These are phyloP conservation scores for Hoplodrina blanda DNA, from an alignment of 2,888 invertebrate genomes.

Conservation along the genomic window DNA sequence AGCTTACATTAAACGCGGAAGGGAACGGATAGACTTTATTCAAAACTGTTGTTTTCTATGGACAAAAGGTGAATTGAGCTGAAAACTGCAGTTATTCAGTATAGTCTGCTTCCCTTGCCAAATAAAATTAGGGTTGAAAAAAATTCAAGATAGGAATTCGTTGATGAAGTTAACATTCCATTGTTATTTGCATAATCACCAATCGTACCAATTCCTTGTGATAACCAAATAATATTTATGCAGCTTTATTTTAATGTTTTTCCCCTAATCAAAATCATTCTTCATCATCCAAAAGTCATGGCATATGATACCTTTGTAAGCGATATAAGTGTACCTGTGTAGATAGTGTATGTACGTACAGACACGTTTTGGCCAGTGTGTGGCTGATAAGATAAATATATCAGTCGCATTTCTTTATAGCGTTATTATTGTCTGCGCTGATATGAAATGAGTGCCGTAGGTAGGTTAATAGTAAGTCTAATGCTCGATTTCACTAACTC, in stretches of 20 bases:
- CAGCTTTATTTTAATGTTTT: slow-evolving; percentile 28
- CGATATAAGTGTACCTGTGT: slow-evolving; percentile 13
- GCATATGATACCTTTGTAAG: slow-evolving; percentile 29
- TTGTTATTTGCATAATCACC: slow-evolving; percentile 23
- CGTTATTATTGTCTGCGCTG: slow-evolving; percentile 58
- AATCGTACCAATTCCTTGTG: not conserved
- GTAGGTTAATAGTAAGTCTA: slow-evolving; percentile 33
- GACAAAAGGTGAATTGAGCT: too few relatives aligned
- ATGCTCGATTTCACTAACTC: not conserved
- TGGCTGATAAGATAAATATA: slow-evolving; percentile 58
- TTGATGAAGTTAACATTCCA: slow-evolving; percentile 3
- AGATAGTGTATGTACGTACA: slow-evolving; percentile 47
- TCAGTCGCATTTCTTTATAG: slow-evolving; percentile 61
- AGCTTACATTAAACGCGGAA: too few relatives aligned
- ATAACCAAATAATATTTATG: not conserved
- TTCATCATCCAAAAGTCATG: slow-evolving; percentile 12
- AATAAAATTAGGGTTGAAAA: not conserved
- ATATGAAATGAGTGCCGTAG: slow-evolving; percentile 48
- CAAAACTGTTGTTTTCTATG: too few relatives aligned
- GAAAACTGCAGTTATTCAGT: too few relatives aligned
- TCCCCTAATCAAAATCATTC: slow-evolving; percentile 31
- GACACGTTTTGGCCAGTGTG: slow-evolving; percentile 58
- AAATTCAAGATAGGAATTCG: not conserved
- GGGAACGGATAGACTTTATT: too few relatives aligned
- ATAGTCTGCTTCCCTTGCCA: not conserved